Evolutionary conservation across 2,888 invertebrate genomes (phyloP).

Genomic region (Chloromyia formosa): DNA sequence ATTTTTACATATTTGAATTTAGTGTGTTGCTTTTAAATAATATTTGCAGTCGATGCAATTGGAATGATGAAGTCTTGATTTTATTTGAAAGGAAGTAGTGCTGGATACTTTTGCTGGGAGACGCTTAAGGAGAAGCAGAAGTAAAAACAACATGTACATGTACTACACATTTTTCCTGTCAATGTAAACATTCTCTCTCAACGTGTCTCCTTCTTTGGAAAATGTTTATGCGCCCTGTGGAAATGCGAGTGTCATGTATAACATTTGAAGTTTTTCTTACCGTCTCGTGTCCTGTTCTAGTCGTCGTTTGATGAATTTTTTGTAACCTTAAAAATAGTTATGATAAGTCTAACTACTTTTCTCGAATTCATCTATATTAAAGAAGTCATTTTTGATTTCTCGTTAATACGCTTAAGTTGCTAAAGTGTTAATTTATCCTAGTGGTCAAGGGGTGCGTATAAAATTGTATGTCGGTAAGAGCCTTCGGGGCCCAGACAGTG

Average conservation of each 20-base stretch:
- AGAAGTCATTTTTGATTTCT: background rate
- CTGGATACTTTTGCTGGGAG: too few species aligned
- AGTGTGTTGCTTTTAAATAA: too few species aligned
- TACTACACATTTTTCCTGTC: too few species aligned
- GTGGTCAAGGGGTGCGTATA: background rate
- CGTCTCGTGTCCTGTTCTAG: slow-evolving; percentile 19
- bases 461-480: background rate
- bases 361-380: background rate
- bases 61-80: too few species aligned
- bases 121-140: background rate
- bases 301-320: slow-evolving; percentile 30
- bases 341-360: background rate
- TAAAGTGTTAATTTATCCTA: background rate
- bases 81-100: too few species aligned
- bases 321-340: slow-evolving; percentile 38
- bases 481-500: background rate
- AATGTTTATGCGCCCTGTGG: slow-evolving; percentile 36
- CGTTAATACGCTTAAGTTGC: background rate
- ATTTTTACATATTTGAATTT: too few species aligned
- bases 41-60: too few species aligned
- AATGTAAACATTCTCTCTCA: too few species aligned
- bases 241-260: background rate
- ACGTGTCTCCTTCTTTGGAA: slow-evolving; percentile 22
- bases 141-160: background rate
- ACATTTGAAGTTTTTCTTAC: slow-evolving; percentile 29